Base-by-base conservation (phyloP, 2,888 invertebrate genomes). In the Ametastegia equiseti region DNA sequence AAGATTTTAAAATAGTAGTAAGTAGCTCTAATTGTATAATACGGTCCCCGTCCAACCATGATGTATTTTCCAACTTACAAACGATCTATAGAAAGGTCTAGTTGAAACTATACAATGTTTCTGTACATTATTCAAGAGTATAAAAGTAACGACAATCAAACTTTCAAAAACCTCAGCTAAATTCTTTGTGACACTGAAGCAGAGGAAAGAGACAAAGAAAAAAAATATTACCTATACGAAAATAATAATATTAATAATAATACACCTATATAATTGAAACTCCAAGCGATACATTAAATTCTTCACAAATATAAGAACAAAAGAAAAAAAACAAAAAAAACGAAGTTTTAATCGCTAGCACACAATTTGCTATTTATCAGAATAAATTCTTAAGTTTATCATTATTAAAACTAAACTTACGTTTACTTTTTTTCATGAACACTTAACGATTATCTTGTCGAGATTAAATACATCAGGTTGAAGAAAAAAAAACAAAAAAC, bases 361-460 rank as follows among this genome's bases (percentile, higher is more conserved):
- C 75, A 75, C 36, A 33, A 54, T 54, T 75, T 11, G 75, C 50
- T 50, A 50, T 54, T 75, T 36, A 75, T 54, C 45, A 71, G 71
- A 71, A 75, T 54, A 75, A 75, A 54, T 75, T 75, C 54, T 75
- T 75, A 75, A 15, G 45, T 5, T 75, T 75, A 75, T 50, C 1
- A 36, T 71, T 11, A 36, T 13, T 36, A 47, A 47, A 30, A 71
- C 54, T 75, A 54, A 54, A 75, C 54, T 75, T 54, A 54, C 15
- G 81, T 81, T 83, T 84, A 81, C 27, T 83, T 80, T 82, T 80
- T 82, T 81, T 80, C 80, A 82, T 83, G 83, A 86, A 86, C 86
- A 84, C 81, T 84, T 85, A 85, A 75, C 81, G 80, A 71, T 82
- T 85, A 83, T 42, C 33, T 57, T 73, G n/a, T 73, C 71, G 57